These are phyloP conservation scores for Conops quadrifasciatus DNA, from an alignment of 2,888 invertebrate species.

Conservation along the genomic window DNA sequence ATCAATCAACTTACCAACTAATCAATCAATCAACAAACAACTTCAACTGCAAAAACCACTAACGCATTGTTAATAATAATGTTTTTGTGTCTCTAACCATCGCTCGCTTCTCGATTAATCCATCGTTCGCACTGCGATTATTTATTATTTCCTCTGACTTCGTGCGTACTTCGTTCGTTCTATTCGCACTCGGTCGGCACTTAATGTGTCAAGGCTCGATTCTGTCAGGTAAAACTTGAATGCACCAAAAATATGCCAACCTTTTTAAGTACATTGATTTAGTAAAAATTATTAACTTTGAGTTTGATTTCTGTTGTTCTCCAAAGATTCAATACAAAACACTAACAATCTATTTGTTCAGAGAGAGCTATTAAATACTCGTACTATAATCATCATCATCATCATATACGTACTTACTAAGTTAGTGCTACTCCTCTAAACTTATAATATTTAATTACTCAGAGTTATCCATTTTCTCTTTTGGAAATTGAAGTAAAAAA, in stretches of 20 bases:
- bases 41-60: conserved; percentile 14
- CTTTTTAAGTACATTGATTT: conserved; percentile 20
- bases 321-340: conserved; percentile 19
- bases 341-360: not conserved
- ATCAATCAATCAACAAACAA: conserved; percentile 21
- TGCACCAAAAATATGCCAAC: conserved; percentile 25
- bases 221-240: conserved; percentile 64
- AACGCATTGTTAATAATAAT: conserved; percentile 6
- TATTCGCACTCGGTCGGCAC: conserved; percentile 5
- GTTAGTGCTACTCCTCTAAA: too few species aligned
- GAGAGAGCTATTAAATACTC: too few species aligned
- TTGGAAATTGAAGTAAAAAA: too few species aligned
- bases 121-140: conserved; percentile 18
- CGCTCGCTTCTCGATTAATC: not conserved
- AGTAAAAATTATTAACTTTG: conserved; percentile 27
- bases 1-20: not conserved
- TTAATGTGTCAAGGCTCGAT: conserved; percentile 60
- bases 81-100: conserved; percentile 13
- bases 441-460: too few species aligned
- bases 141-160: conserved; percentile 30
- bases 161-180: conserved; percentile 31
- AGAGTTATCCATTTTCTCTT: too few species aligned
- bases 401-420: too few species aligned
- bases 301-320: conserved; percentile 31
- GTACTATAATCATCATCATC: too few species aligned